These are phyloP conservation scores for Callopanchax toddi DNA, from an alignment of 2,113 vertebrate species.

Conservation along the genomic window DNA sequence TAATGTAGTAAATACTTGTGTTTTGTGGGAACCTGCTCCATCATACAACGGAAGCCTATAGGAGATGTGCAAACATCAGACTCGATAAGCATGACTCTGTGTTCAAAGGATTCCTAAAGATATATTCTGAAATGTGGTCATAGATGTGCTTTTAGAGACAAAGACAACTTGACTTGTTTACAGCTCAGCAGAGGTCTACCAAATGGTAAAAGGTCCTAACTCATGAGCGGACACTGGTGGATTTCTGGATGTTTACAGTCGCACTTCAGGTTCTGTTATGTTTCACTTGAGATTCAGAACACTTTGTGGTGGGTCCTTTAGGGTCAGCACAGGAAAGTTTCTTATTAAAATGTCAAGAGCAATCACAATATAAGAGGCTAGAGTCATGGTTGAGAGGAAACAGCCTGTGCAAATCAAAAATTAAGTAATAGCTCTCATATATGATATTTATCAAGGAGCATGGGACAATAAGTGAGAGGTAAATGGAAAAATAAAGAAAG, in stretches of 20 bases:
- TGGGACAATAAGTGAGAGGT: constrained; percentile 46
- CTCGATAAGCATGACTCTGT: no score
- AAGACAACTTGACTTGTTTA: constrained; percentile 16
- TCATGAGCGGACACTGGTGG: constrained; percentile 13
- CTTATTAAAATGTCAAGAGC: constrained; percentile 81
- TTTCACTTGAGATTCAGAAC: constrained; percentile 61
- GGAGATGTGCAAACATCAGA: no score
- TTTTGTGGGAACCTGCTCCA: no score
- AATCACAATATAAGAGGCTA: constrained; percentile 70
- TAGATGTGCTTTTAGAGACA: constrained; percentile 10
- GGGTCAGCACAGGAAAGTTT: constrained; percentile 68
- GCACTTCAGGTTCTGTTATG: constrained; percentile 27
- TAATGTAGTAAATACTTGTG: no score
- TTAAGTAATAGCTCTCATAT: constrained; percentile 69
- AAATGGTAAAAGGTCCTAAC: constrained; percentile 22
- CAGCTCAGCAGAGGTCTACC: constrained; percentile 1
- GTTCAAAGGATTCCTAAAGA: not conserved
- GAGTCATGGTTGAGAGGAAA: constrained; percentile 62
- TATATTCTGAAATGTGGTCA: not conserved
- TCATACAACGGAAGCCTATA: no score
- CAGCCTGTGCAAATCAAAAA: constrained; percentile 70
- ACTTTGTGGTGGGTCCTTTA: constrained; percentile 47
- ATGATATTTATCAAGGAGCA: constrained; percentile 58
- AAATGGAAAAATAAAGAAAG: constrained; percentile 23
- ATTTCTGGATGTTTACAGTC: constrained; percentile 44